Evolutionary conservation across 2,888 invertebrate genomes (phyloP).

Genomic region (Xestoiulus laeticollis): DNA sequence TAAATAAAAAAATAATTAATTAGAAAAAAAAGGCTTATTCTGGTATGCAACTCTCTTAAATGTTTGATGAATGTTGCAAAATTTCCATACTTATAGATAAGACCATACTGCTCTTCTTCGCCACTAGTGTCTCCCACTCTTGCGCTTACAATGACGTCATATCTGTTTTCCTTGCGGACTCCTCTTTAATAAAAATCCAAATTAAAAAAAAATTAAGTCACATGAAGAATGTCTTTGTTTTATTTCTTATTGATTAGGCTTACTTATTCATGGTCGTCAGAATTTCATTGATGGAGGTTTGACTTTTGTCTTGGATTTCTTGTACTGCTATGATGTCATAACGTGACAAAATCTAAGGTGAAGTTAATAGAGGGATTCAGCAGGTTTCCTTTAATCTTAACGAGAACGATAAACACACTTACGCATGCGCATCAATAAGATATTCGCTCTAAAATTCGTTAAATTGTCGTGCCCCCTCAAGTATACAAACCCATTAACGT

Average conservation of each 20-base stretch:
- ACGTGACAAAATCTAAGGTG: constrained; percentile 29
- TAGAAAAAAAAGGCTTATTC: no score
- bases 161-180: neutral
- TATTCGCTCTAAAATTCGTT: no score
- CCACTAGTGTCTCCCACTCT: constrained; percentile 31
- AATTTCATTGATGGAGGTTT: neutral
- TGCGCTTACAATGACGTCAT: neutral
- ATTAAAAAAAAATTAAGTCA: neutral
- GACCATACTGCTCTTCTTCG: constrained; percentile 47
- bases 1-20: no score
- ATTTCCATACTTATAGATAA: constrained; percentile 38
- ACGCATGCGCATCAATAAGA: no score
- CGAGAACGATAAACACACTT: no score
- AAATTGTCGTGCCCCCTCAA: no score
- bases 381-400: no score
- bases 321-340: constrained; percentile 43
- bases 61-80: no score
- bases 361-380: no score
- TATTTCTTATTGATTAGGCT: neutral
- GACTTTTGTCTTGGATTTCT: constrained; percentile 46
- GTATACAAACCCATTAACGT: no score
- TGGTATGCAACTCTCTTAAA: no score
- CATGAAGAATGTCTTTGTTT: neutral
- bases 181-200: neutral
- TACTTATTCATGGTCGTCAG: neutral